Evolutionary conservation across 2,113 vertebrate genomes (phyloP).

Genomic region (Noctilio leporinus): DNA sequence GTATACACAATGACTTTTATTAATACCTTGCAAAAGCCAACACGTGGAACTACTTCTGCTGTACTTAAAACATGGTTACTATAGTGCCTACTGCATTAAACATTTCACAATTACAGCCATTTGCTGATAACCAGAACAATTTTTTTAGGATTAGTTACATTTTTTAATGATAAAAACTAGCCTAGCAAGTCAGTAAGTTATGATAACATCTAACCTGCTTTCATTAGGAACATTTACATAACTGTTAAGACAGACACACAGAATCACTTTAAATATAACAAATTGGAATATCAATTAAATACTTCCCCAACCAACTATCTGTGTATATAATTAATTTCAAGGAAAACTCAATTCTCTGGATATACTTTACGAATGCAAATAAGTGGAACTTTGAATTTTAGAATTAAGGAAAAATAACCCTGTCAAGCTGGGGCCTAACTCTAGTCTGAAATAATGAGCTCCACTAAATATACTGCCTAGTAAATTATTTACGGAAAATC

Average conservation of each 20-base stretch:
- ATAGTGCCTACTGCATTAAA: slow-evolving; percentile 61
- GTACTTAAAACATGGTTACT: slow-evolving; percentile 30
- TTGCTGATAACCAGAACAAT: slow-evolving; percentile 71
- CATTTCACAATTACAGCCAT: slow-evolving; percentile 52
- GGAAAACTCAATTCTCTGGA: slow-evolving; percentile 18
- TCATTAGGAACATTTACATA: slow-evolving; percentile 81
- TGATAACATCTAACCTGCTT: slow-evolving; percentile 82
- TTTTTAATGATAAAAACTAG: slow-evolving; percentile 67
- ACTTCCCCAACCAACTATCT: slow-evolving; percentile 36
- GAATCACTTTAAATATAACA: slow-evolving; percentile 74
- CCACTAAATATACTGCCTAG: background rate
- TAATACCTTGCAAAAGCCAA: slow-evolving; percentile 19
- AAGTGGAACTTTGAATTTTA: slow-evolving; percentile 10
- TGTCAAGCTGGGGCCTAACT: slow-evolving; percentile 1
- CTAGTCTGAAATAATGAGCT: slow-evolving; percentile 40
- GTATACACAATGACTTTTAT: slow-evolving; percentile 30
- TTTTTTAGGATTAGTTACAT: slow-evolving; percentile 68
- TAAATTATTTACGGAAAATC: slow-evolving; percentile 32
- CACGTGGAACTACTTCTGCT: slow-evolving; percentile 70
- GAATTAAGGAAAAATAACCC: slow-evolving; percentile 41
- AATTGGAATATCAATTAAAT: slow-evolving; percentile 50
- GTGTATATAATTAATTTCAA: slow-evolving; percentile 38
- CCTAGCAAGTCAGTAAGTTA: slow-evolving; percentile 75
- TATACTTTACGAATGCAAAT: slow-evolving; percentile 32
- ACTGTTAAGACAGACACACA: slow-evolving; percentile 65